Base-by-base conservation (phyloP, 2,888 invertebrate species). In the Dryobota labecula region DNA sequence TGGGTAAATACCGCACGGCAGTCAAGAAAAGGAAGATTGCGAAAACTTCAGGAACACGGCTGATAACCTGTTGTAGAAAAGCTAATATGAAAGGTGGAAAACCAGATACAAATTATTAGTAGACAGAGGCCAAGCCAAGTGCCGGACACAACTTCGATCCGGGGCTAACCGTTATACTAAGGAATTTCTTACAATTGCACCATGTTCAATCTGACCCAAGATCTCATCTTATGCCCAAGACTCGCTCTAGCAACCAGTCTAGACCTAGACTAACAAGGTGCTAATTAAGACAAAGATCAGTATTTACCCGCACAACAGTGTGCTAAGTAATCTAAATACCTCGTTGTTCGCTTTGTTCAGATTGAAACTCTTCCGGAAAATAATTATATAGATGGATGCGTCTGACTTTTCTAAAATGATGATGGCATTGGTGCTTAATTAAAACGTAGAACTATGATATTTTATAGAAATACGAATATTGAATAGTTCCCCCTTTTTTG, bases 241-340 rank as follows among this genome's bases (percentile, higher is more conserved):
- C 43, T 54, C 47, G 75, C 58, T 18, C 33, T 72, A 20, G 58
- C 53, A 73, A 76, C 64, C 64, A 64, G 60, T 76, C 49, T 54
- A 38, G 51, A 61, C 79, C 49, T 54, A 38, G 51, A 61, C 79
- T 73, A 78, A 78, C 73, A 27, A 78, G 73, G 43, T 51, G 49
- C 61, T 71, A 78, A 64, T 60, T 64, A 60, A 64, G 73, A 78
- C 64, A 76, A 73, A 60, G 64, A 76, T 73, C 79, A 60, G 43
- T 60, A 78, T 73, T 63, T 64, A 27, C 18, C 45, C 27, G 8
- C 45, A 64, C 38, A 64, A 43, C 47, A 45, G 64, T n/a, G 43
- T 45, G 43, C 18, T 61, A 45, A 38, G 18, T 41, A 38, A 61
- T 70, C 30, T 78, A 30, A 13, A n/a, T 38, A 45, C 6, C 49